A percentile compares a stretch with the other conserved stretches of the same genome.
These are phyloP conservation scores for Heterotilapia buettikoferi DNA, from an alignment of 2,113 vertebrate genomes.

Conservation along the genomic window DNA sequence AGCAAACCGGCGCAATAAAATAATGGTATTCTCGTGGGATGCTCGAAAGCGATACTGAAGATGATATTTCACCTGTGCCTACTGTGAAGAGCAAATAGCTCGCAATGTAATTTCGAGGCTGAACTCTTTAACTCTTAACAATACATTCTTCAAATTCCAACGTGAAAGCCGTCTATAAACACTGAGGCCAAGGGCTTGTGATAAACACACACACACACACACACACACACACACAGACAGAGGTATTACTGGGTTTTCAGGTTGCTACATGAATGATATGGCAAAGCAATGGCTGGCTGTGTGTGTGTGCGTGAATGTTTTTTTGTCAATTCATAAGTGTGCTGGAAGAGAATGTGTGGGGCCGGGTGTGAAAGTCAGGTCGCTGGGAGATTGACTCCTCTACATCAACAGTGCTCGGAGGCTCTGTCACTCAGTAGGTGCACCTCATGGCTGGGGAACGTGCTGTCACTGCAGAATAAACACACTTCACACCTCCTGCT, in stretches of 20 bases:
- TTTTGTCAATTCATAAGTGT: not conserved
- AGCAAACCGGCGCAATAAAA: not conserved
- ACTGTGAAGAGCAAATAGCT: not conserved
- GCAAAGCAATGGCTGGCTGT: not conserved
- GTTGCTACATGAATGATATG: constrained; percentile 53
- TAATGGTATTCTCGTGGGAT: not conserved
- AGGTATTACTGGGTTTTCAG: constrained; percentile 49
- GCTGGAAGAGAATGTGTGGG: constrained; percentile 13
- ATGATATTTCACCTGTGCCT: not conserved
- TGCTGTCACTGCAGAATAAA: constrained; percentile 52
- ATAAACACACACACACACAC: not conserved
- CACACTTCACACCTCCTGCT: constrained; percentile 49
- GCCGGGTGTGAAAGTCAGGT: constrained; percentile 42
- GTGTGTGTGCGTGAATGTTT: not conserved
- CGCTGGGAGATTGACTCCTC: constrained; percentile 34
- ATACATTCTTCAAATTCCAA: constrained; percentile 60
- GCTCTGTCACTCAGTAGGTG: constrained; percentile 66
- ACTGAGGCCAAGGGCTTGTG: constrained; percentile 18
- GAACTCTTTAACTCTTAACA: constrained; percentile 7
- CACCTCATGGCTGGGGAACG: constrained; percentile 62
- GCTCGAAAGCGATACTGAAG: not conserved
- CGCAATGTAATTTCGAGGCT: not conserved
- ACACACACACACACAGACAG: not conserved
- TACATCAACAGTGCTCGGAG: constrained; percentile 55
- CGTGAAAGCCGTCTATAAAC: constrained; percentile 51